phyloP scores from a whole-genome alignment of 1,140 invertebrate species.

The Penaeus japonicus region DNA sequence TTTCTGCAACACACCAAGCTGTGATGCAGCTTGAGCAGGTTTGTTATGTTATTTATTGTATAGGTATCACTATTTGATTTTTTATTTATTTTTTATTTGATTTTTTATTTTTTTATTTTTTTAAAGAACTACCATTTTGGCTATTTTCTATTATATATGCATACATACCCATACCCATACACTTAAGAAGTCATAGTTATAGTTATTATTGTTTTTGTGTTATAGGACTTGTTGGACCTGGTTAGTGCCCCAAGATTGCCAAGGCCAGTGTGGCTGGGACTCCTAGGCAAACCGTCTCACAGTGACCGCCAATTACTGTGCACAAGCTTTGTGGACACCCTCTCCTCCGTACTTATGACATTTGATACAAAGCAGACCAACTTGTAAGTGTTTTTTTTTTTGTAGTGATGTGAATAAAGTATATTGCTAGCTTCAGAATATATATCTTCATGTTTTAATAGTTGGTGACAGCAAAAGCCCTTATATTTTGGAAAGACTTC shows the following conservation, averaged over 20 bases:
- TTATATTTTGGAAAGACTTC: too few species aligned
- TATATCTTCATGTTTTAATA: too few species aligned
- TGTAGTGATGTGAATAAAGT: not conserved
- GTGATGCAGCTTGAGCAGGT: slow-evolving; percentile 63
- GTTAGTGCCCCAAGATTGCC: slow-evolving; percentile 73
- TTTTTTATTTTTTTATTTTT: too few species aligned
- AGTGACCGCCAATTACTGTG: slow-evolving; percentile 62
- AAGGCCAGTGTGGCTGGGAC: slow-evolving; percentile 75
- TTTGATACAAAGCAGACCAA: slow-evolving; percentile 81
- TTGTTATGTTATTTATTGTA: not conserved
- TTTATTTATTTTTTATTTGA: not conserved
- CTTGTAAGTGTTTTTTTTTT: slow-evolving; percentile 74
- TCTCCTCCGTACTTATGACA: slow-evolving; percentile 63
- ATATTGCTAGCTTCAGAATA: not conserved
- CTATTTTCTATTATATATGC: too few species aligned
- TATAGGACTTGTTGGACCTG: slow-evolving; percentile 69
- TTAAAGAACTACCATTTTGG: too few species aligned
- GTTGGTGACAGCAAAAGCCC: too few species aligned
- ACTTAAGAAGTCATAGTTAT: too few species aligned
- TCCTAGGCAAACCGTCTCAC: slow-evolving; percentile 67
- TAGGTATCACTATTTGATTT: not conserved
- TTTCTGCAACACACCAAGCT: slow-evolving; percentile 71
- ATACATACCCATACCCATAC: too few species aligned
- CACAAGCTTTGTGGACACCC: slow-evolving; percentile 60
- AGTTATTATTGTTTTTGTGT: not conserved